Evolutionary conservation across 92 coral and sea anemone genomes (phyloP).

Genomic region (Palythoa caribaeorum): DNA sequence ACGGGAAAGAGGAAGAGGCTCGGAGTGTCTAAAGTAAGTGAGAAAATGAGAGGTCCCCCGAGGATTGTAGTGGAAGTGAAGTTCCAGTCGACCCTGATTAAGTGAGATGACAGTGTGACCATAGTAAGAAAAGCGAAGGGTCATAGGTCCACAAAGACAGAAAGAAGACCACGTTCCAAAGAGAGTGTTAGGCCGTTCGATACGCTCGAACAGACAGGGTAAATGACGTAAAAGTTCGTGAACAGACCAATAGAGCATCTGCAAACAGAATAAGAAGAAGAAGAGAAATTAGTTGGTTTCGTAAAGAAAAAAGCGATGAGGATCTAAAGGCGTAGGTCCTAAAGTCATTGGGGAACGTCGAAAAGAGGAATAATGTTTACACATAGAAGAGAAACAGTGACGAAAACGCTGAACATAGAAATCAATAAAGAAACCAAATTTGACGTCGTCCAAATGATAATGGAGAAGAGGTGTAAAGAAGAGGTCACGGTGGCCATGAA

Average conservation of each 20-base stretch:
- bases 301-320: slow-evolving; percentile 24
- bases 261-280: not conserved
- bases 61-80: slow-evolving; percentile 9
- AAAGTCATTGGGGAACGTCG: slow-evolving; percentile 7
- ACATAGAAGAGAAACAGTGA: not conserved
- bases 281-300: not conserved
- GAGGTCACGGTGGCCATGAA: no score
- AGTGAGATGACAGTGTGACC: not conserved
- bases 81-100: slow-evolving; percentile 23
- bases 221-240: slow-evolving; percentile 5
- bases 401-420: no score
- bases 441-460: no score
- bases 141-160: slow-evolving; percentile 24
- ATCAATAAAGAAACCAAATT: no score
- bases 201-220: not conserved
- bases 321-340: slow-evolving; percentile 10
- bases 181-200: slow-evolving; percentile 23
- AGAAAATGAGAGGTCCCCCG: slow-evolving; percentile 28
- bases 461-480: no score
- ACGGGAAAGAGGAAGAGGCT: slow-evolving; percentile 15
- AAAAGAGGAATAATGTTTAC: not conserved
- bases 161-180: slow-evolving; percentile 16
- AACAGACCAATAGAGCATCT: slow-evolving; percentile 3
- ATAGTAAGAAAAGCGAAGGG: not conserved
- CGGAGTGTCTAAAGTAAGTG: not conserved